Evolutionary conservation across 2,113 vertebrate species (phyloP).

Genomic region (Chaetorhynchus papuensis): DNA sequence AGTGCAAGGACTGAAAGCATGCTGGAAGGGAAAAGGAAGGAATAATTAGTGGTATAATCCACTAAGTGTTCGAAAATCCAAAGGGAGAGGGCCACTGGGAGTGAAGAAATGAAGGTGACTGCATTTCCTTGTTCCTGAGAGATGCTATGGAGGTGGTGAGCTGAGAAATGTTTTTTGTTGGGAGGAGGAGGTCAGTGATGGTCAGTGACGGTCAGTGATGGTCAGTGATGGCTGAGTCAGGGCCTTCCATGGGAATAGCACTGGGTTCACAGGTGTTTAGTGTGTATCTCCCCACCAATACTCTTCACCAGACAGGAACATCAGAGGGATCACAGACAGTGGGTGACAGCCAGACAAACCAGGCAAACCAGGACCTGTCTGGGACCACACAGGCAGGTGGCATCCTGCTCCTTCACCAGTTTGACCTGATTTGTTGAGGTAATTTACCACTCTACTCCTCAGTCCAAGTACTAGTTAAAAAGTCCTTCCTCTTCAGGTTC

Average conservation of each 20-base stretch:
- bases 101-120: not conserved
- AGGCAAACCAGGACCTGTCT: not conserved
- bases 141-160: not conserved
- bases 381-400: not conserved
- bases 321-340: fast-evolving
- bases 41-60: not conserved
- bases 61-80: not conserved
- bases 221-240: not conserved
- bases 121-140: not conserved
- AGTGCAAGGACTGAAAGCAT: not conserved
- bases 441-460: not conserved
- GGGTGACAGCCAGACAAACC: not conserved
- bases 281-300: not conserved
- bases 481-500: not conserved
- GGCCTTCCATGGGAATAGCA: not conserved
- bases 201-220: too few species aligned
- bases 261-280: fast-evolving
- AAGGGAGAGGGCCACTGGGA: not conserved
- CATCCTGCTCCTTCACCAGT: not conserved
- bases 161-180: not conserved
- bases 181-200: not conserved
- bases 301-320: not conserved
- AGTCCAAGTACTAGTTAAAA: not conserved
- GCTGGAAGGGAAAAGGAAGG: not conserved
- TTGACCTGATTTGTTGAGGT: not conserved